A percentile compares a stretch with the other conserved stretches of the same genome.
These are phyloP conservation scores for Crypturellus undulatus DNA, from an alignment of 2,113 vertebrate species.

Conservation along the genomic window DNA sequence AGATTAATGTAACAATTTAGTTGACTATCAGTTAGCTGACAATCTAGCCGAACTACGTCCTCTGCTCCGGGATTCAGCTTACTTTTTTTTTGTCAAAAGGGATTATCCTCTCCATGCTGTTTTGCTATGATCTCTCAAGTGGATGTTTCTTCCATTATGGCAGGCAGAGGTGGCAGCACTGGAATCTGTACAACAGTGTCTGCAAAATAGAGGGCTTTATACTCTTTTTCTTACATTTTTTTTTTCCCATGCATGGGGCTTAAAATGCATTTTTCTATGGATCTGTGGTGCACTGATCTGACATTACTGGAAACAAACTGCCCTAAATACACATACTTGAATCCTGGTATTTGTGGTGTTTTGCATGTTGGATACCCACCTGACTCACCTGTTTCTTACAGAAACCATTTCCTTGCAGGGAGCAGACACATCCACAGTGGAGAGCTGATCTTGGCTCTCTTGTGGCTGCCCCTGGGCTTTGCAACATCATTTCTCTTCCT, in stretches of 20 bases:
- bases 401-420: neutral
- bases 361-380: neutral
- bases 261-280: neutral
- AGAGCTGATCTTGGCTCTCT: neutral
- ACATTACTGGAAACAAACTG: neutral
- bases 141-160: neutral
- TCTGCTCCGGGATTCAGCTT: neutral
- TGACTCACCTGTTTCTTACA: neutral
- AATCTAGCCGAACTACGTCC: neutral
- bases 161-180: neutral
- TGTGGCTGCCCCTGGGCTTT: neutral
- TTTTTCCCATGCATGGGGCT: neutral
- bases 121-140: neutral
- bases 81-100: neutral
- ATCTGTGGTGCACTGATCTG: neutral
- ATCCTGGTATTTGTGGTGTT: neutral
- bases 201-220: neutral
- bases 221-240: neutral
- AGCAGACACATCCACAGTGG: too few species aligned
- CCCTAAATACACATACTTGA: neutral
- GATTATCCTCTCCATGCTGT: neutral
- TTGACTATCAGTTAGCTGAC: neutral
- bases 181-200: neutral
- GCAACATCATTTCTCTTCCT: neutral
- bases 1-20: neutral